Evolutionary conservation across 2,888 invertebrate genomes (phyloP).

Genomic region (Drosophila algonquin): DNA sequence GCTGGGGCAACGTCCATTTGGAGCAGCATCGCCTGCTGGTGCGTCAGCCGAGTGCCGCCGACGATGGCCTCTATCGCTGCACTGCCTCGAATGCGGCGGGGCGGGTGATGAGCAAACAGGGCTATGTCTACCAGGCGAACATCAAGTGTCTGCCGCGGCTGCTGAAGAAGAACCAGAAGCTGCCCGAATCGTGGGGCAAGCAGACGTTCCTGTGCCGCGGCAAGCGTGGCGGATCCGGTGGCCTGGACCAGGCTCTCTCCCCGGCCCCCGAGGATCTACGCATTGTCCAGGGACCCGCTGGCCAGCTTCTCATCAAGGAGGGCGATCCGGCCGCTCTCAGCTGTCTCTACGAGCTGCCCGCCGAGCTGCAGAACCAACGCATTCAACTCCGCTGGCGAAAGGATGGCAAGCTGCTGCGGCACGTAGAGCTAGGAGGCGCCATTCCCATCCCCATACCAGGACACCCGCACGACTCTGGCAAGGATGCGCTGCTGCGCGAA

Average conservation of each 20-base stretch:
- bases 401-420: slow-evolving; percentile 86
- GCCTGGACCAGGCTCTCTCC: slow-evolving; percentile 50
- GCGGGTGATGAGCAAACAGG: slow-evolving; percentile 81
- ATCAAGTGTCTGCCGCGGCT: slow-evolving; percentile 79
- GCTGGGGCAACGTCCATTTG: slow-evolving; percentile 86
- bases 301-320: slow-evolving; percentile 86
- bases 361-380: slow-evolving; percentile 70
- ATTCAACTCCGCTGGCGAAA: slow-evolving; percentile 87
- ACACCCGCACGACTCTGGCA: slow-evolving; percentile 42
- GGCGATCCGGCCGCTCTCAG: slow-evolving; percentile 87
- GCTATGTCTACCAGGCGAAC: slow-evolving; percentile 62
- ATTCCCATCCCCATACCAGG: slow-evolving; percentile 56
- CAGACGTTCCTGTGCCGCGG: slow-evolving; percentile 82
- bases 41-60: slow-evolving; percentile 80
- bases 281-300: slow-evolving; percentile 74
- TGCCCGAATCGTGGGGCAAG: slow-evolving; percentile 71
- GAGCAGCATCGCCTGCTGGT: slow-evolving; percentile 83
- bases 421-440: slow-evolving; percentile 73
- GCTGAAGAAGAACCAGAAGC: slow-evolving; percentile 75
- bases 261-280: slow-evolving; percentile 53
- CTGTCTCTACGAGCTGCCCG: slow-evolving; percentile 86
- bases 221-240: slow-evolving; percentile 78
- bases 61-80: slow-evolving; percentile 91
- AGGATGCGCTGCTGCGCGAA: slow-evolving; percentile 81
- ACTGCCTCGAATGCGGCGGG: slow-evolving; percentile 89